Evolutionary conservation across 2,113 vertebrate genomes (phyloP).

Genomic region (Hemiscyllium ocellatum): DNA sequence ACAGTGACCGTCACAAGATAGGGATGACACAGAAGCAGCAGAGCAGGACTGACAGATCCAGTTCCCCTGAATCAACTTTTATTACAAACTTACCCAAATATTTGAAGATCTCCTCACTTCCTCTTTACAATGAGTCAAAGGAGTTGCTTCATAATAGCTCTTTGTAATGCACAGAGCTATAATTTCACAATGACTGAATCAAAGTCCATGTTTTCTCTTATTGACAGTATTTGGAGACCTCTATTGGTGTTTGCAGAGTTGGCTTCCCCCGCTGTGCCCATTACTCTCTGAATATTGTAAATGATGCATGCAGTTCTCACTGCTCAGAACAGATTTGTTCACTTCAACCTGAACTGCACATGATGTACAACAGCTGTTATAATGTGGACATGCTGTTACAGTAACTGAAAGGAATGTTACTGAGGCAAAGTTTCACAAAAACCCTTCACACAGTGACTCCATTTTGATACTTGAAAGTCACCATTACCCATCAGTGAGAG

Average conservation of each 20-base stretch:
- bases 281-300: background rate
- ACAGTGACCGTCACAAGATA: background rate
- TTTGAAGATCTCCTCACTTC: background rate
- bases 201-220: background rate
- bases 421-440: no score
- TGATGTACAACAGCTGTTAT: background rate
- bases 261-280: background rate
- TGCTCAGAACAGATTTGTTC: background rate
- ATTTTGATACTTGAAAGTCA: no score
- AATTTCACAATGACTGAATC: background rate
- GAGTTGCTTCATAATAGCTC: no score
- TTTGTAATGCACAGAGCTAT: background rate
- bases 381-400: background rate
- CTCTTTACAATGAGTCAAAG: background rate
- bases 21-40: background rate
- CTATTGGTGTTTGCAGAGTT: background rate
- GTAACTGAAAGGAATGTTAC: background rate
- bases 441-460: no score
- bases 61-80: background rate
- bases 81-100: background rate
- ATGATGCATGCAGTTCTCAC: background rate
- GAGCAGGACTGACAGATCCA: background rate
- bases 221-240: background rate
- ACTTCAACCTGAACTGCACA: background rate
- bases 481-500: no score